Base-by-base conservation (phyloP, 2,888 invertebrate species). In the Drosophila subsilvestris region DNA sequence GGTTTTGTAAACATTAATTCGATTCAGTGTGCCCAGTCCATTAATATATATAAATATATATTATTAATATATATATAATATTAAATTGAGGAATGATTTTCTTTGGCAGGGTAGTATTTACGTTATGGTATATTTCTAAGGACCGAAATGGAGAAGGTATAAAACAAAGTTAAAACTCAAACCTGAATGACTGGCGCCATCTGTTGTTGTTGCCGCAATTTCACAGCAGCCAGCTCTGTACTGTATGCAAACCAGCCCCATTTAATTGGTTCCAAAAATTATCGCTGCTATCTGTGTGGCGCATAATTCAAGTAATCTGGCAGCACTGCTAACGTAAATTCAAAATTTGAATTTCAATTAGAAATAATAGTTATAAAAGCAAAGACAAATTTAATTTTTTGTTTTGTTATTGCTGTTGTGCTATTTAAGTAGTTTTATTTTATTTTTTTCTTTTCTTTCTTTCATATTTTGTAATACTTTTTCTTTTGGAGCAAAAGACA, bases 401-500 rank as follows among this genome's bases (percentile, higher is more conserved):
- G 45, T 66, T 74, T 70, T 57, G n/a, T 37, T 14, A 70, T 77
- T 69, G 57, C 68, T 62, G 59, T 73, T 74, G 82, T 85, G 79
- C 86, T 85, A 71, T 43, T 62, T 74, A 70, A 14, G 14, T 37
- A 37, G 50, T 65, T 76, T 75, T 62, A 71, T 65, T 59, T 37
- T 3, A 50, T 65, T 76, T 75, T 62, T 69, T 65, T 59, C 29
- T 3, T 22, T 22, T 22, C 51, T 48, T 48, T 49, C 63, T 63
- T 73, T 50, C 54, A 58, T 67, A 65, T 65, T 78, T 70, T 74
- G 63, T 57, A 67, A 69, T 69, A 70, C 70, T 25, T 62, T n/a
- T 43, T 48, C 56, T 60, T 81, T 69, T 79, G 72, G 74, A 77
- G 74, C 77, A 79, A 75, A 75, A 22, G 70, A 75, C 81, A 86